phyloP scores from a whole-genome alignment of 1,140 invertebrate species.

The Bombus sylvicola region DNA sequence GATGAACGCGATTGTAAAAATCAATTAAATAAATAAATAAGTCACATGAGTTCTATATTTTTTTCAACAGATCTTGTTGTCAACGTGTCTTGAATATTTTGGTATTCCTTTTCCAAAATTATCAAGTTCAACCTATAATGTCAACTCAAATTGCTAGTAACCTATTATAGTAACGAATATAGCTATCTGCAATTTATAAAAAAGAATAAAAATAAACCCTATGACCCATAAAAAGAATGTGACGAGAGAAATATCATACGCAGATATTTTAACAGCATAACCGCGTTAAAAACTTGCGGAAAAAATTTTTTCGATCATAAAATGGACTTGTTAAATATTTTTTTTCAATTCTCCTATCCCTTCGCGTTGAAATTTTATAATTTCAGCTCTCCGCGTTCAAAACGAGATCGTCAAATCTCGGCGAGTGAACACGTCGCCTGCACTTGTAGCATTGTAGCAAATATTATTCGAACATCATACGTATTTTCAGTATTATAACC shows the following conservation, averaged over 20 bases:
- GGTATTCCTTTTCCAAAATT: no score
- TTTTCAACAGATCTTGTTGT: no score
- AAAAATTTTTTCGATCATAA: neutral
- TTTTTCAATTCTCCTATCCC: no score
- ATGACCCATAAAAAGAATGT: neutral
- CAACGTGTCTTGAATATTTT: no score
- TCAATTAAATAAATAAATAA: no score
- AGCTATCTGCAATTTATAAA: no score
- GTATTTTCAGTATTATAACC: neutral
- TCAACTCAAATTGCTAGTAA: no score
- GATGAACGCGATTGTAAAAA: no score
- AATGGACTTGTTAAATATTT: neutral
- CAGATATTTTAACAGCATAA: neutral
- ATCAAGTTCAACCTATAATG: no score
- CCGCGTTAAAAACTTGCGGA: neutral
- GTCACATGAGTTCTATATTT: no score
- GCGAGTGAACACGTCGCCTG: neutral
- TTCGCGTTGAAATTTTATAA: conserved; percentile 1
- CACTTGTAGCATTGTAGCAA: neutral
- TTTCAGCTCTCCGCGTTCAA: neutral
- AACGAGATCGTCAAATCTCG: neutral
- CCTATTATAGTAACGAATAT: no score
- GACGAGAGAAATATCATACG: neutral
- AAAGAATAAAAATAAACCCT: neutral
- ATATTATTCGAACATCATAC: conserved; percentile 11